Percentiles rank a stretch among this genome's conserved stretches.
Conservation (phyloP, 1,140 invertebrate species). For the Halictus rubicundus region DNA sequence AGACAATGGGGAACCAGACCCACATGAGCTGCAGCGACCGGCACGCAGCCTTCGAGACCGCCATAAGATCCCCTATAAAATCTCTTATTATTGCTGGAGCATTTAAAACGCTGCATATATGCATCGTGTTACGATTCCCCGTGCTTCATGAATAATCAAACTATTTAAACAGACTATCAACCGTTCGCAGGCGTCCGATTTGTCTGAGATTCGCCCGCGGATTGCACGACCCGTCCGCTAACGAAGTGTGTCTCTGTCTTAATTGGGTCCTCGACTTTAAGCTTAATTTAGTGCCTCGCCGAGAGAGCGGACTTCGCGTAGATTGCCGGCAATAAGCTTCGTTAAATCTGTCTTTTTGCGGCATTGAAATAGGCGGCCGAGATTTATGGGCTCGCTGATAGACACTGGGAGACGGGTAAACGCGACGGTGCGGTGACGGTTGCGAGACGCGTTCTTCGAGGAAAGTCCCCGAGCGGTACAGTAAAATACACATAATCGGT, state of each 20-base stretch:
- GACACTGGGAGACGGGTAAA: too few relatives aligned
- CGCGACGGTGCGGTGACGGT: too few relatives aligned
- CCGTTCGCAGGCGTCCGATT: background rate
- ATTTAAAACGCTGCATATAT: conserved; percentile 19
- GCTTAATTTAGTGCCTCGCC: conserved; percentile 1
- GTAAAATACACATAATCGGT: background rate
- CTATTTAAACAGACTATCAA: background rate
- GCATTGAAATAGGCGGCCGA: background rate
- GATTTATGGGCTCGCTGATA: background rate
- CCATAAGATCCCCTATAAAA: conserved; percentile 50
- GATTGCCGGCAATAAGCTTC: conserved; percentile 21
- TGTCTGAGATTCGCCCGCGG: background rate
- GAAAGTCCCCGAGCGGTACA: background rate
- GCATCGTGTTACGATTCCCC: conserved; percentile 28
- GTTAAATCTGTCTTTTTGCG: conserved; percentile 5
- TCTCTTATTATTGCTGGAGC: conserved; percentile 34
- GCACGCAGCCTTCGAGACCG: conserved; percentile 8
- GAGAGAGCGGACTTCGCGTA: too few relatives aligned
- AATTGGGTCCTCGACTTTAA: conserved; percentile 14
- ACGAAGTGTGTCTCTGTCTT: background rate
- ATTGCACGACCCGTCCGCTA: background rate
- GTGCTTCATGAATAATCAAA: conserved; percentile 27
- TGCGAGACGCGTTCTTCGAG: background rate
- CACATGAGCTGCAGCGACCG: conserved; percentile 18
- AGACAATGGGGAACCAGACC: conserved; percentile 46